Percentiles rank a stretch among this genome's conserved stretches.
These are phyloP conservation scores for Sphyrna mokarran DNA, from an alignment of 2,113 vertebrate species.

Conservation along the genomic window DNA sequence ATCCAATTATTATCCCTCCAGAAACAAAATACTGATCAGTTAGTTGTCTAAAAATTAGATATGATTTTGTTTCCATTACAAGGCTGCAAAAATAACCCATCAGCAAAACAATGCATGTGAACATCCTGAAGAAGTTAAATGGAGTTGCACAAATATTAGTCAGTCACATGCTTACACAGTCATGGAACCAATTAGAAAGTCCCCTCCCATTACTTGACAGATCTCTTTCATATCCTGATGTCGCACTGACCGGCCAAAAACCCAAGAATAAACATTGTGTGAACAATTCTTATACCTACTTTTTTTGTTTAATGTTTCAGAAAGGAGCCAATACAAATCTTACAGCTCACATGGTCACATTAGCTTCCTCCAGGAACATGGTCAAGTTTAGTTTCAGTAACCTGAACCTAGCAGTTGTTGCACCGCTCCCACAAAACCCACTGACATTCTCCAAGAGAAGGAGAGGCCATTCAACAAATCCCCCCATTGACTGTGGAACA, in stretches of 20 bases:
- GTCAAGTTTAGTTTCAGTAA: neutral
- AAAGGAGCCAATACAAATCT: neutral
- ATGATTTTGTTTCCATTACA: neutral
- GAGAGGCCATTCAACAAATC: neutral
- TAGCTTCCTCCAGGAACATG: neutral
- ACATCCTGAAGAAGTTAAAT: neutral
- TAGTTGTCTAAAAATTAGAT: neutral
- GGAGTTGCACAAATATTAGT: neutral
- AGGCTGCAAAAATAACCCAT: neutral
- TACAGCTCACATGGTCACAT: neutral
- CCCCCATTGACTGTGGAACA: too few relatives aligned
- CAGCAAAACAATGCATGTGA: neutral
- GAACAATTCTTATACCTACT: neutral
- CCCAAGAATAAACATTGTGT: neutral
- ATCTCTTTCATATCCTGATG: neutral
- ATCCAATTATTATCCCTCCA: neutral
- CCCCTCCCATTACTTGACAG: neutral
- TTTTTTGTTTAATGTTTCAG: neutral
- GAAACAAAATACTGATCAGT: neutral
- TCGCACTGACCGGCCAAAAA: neutral
- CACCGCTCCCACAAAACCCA: neutral
- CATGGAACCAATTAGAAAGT: neutral
- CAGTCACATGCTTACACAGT: neutral
- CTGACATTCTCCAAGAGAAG: neutral
- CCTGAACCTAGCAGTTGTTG: neutral